Percentiles rank a stretch among this genome's conserved stretches.
Conservation (phyloP, 2,888 invertebrate species). For the Mallateleia sp. region DNA sequence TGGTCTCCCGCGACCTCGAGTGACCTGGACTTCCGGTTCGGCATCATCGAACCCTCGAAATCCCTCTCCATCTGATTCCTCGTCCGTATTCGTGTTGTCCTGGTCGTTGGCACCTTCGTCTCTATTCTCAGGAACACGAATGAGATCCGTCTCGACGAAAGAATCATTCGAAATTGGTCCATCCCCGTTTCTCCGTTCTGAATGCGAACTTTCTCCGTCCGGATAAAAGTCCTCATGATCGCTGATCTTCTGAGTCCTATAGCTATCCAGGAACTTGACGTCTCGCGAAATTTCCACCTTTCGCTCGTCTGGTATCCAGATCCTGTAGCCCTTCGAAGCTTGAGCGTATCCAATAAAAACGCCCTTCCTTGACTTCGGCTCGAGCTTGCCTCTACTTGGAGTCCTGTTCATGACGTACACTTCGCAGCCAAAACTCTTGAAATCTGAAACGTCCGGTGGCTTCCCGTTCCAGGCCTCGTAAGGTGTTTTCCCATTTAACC, state of each 20-base stretch:
- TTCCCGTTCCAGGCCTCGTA: slow-evolving; percentile 66
- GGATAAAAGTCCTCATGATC: not conserved
- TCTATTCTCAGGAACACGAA: too few species aligned
- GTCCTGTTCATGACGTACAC: slow-evolving; percentile 35
- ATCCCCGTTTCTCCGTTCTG: too few species aligned
- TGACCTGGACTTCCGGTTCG: too few species aligned
- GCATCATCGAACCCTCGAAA: too few species aligned
- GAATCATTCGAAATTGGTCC: too few species aligned
- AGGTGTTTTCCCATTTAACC: slow-evolving; percentile 52
- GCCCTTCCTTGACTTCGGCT: slow-evolving; percentile 35
- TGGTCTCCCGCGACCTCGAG: too few species aligned
- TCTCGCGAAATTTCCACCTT: slow-evolving; percentile 23
- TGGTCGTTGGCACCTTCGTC: too few species aligned
- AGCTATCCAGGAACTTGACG: slow-evolving; percentile 47
- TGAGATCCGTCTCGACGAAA: too few species aligned
- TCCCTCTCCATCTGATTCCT: too few species aligned
- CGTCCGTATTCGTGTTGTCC: too few species aligned
- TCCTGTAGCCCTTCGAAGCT: slow-evolving; percentile 40
- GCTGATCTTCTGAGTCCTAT: not conserved
- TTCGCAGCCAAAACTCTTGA: slow-evolving; percentile 69
- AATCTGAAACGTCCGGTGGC: slow-evolving; percentile 29
- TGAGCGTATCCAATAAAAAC: slow-evolving; percentile 51
- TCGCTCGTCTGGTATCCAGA: slow-evolving; percentile 38
- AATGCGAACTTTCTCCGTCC: too few species aligned
- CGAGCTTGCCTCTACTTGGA: slow-evolving; percentile 44